Percentiles rank a stretch among this genome's conserved stretches.
These are phyloP conservation scores for Uropsilus gracilis DNA, from an alignment of 2,113 vertebrate genomes.

Conservation along the genomic window DNA sequence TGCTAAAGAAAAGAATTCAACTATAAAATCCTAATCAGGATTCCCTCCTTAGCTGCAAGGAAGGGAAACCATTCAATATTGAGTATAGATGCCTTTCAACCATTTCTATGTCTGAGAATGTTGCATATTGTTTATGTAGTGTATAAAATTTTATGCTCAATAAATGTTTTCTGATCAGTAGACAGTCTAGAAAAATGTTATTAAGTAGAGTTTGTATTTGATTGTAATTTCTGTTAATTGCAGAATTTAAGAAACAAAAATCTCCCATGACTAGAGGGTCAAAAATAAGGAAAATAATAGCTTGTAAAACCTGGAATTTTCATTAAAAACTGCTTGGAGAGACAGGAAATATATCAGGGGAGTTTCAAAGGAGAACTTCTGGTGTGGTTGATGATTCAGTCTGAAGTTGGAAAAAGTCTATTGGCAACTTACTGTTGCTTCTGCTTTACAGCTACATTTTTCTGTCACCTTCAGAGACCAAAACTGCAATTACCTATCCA, in stretches of 20 bases:
- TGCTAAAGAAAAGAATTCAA: neutral
- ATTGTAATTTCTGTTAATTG: neutral
- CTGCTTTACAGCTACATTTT: neutral
- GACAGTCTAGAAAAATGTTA: neutral
- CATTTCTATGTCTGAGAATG: neutral
- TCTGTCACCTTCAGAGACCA: neutral
- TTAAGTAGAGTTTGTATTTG: neutral
- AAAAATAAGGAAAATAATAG: neutral
- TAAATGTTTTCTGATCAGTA: neutral
- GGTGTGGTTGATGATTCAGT: neutral
- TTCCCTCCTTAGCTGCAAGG: neutral
- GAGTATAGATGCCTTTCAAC: neutral
- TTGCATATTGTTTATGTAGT: neutral
- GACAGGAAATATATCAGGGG: neutral
- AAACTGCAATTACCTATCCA: too few relatives aligned
- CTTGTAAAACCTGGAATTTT: neutral
- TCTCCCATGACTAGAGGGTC: accelerated
- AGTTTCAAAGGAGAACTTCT: neutral
- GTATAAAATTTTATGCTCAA: neutral
- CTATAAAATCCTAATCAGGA: neutral
- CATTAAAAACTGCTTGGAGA: neutral
- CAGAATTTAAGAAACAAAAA: neutral
- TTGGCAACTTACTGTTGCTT: neutral
- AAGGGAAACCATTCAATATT: neutral
- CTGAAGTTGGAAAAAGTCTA: neutral